Evolutionary conservation across 2,113 vertebrate species (phyloP).

Genomic region (Trochalopteron elliotii): DNA sequence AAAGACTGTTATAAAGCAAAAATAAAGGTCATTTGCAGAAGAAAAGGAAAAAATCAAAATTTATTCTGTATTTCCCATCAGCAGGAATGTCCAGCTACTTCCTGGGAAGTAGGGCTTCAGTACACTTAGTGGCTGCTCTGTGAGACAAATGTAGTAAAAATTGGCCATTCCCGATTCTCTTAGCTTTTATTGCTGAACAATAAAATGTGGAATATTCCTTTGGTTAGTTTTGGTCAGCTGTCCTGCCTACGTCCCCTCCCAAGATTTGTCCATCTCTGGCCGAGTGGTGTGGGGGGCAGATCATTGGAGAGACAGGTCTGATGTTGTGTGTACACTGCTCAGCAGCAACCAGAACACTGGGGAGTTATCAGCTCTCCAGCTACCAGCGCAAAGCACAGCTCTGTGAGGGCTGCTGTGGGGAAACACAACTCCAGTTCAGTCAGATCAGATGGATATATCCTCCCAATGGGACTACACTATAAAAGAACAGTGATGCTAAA

Average conservation of each 20-base stretch:
- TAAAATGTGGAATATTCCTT: neutral
- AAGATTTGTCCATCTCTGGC: neutral
- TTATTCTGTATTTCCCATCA: neutral
- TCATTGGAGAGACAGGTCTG: neutral
- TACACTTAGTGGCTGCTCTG: neutral
- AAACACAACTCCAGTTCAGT: neutral
- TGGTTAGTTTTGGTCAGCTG: neutral
- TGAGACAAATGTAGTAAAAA: neutral
- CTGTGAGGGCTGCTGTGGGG: neutral
- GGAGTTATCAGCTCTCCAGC: neutral
- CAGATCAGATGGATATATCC: neutral
- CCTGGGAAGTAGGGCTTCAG: neutral
- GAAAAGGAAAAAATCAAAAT: neutral
- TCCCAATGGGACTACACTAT: neutral
- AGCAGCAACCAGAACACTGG: neutral
- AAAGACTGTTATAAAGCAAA: neutral
- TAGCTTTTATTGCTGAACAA: neutral
- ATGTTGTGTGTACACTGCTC: neutral
- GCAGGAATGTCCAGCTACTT: neutral
- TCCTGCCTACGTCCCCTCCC: neutral
- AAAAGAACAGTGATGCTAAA: neutral
- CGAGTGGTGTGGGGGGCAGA: accelerated
- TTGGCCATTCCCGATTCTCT: neutral
- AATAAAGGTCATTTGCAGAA: neutral
- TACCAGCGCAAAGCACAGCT: neutral